Evolutionary conservation across 2,888 invertebrate genomes (phyloP).

Genomic region (Rambutsinella grinnellia): DNA sequence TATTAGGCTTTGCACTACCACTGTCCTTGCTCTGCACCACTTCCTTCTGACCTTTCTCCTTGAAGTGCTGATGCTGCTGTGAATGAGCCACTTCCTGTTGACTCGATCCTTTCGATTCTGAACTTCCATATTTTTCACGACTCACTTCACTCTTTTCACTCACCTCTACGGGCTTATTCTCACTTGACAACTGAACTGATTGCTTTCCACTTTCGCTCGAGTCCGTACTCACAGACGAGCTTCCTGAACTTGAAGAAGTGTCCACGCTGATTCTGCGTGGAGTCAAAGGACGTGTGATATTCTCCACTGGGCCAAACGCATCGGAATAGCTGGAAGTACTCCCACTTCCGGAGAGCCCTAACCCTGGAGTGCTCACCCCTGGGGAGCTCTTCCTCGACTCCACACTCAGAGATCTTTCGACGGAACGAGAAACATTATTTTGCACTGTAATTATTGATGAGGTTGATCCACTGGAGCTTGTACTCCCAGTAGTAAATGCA

Average conservation of each 20-base stretch:
- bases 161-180: conserved; percentile 19
- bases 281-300: conserved; percentile 27
- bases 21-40: conserved; percentile 21
- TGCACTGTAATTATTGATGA: conserved; percentile 13
- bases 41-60: conserved; percentile 12
- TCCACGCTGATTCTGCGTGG: conserved; percentile 64
- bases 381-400: conserved; percentile 60
- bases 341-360: conserved; percentile 24
- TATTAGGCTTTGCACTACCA: conserved; percentile 13
- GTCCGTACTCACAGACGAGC: conserved; percentile 21
- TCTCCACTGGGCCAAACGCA: conserved; percentile 20
- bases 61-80: conserved; percentile 3
- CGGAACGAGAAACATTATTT: conserved; percentile 52
- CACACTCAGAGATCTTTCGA: conserved; percentile 65
- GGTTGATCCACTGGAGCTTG: conserved; percentile 1
- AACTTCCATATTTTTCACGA: conserved; percentile 6
- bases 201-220: conserved; percentile 14
- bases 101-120: neutral
- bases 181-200: conserved; percentile 17
- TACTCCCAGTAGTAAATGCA: neutral
- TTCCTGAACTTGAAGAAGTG: conserved; percentile 48
- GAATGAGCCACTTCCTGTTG: neutral
- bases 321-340: conserved; percentile 28
- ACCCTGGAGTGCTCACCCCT: conserved; percentile 35
- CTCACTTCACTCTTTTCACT: conserved; percentile 23